Evolutionary conservation across 1,140 invertebrate species (phyloP), one percentile per base, ranked within the genome.

Genomic region (Ectropis grisescens): DNA sequence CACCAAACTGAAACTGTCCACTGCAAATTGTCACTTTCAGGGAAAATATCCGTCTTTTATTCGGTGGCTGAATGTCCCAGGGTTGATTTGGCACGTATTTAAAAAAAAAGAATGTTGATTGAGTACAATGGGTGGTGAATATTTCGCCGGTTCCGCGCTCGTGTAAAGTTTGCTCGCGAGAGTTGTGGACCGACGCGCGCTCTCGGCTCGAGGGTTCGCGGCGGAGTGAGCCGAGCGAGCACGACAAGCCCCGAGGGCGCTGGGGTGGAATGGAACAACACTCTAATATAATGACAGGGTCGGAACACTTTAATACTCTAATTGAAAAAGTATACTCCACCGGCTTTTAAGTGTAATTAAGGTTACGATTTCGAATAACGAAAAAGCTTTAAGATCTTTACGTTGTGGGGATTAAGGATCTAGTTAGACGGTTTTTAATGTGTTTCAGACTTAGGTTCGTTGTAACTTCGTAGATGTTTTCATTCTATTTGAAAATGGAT

Each of bases 241-340:
- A 26, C 11, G 29, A 34, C 37, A 4, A 6, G 29, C 10, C 30
- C 13, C 33, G 40, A 47, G 57, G 53, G 62, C 49, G 61, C 45
- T 34, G 61, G 62, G 72, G 62, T 66, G 55, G 58, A 61, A 58
- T 58, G 62, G 54, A 72, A 72, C 75, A 80, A 75, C 71, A 80
- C 69, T 71, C 68, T 74, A 80, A 75, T 74, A 69, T 78, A 75
- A 80, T 78, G 67, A 76, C 67, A 60, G 72, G 64, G 65, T 72
- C 65, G 66, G 60, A 71, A 78, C 72, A 74, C 69, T 75, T 78
- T 72, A 80, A 80, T 75, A 68, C 70, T 74, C 70, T 81, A 78
- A 81, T 81, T 81, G 72, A 69, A 69, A 80, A 75, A 70, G 70
- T 72, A 68, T 57, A 64, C 56, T 64, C 50, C 50, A 50, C 53